These are phyloP conservation scores for Melanotus villosus DNA, from an alignment of 2,888 invertebrate species.

Conservation along the genomic window DNA sequence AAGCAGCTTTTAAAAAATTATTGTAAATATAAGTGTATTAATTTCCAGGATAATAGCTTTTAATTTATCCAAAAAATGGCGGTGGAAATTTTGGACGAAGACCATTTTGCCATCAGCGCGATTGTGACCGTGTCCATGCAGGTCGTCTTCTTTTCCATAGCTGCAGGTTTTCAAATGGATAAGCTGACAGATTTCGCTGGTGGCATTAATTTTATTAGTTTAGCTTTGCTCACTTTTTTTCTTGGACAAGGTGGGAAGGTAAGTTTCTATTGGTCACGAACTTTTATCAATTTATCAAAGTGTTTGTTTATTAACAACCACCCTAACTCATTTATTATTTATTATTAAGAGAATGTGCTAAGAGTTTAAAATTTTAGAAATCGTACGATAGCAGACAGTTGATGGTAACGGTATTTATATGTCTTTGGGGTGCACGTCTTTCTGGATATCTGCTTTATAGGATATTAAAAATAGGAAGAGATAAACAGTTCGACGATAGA, in stretches of 20 bases:
- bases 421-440: constrained; percentile 88
- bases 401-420: constrained; percentile 91
- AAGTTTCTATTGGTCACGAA: constrained; percentile 57
- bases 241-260: constrained; percentile 86
- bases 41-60: constrained; percentile 36
- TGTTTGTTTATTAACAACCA: no score
- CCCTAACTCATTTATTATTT: no score
- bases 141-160: constrained; percentile 88
- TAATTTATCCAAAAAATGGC: constrained; percentile 71
- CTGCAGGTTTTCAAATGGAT: constrained; percentile 89
- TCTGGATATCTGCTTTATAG: constrained; percentile 92
- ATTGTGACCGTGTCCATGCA: constrained; percentile 90
- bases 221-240: constrained; percentile 89
- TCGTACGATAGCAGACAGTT: constrained; percentile 90
- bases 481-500: constrained; percentile 92
- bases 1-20: no score
- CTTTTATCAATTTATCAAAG: no score
- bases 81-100: constrained; percentile 82
- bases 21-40: no score
- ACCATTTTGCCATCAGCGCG: constrained; percentile 89
- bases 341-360: no score
- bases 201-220: constrained; percentile 92
- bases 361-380: no score
- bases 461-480: constrained; percentile 91
- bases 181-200: constrained; percentile 95